Percentiles rank a stretch among this genome's conserved stretches.
These are phyloP conservation scores for Macrotus californicus DNA, from an alignment of 2,113 vertebrate species.

Conservation along the genomic window DNA sequence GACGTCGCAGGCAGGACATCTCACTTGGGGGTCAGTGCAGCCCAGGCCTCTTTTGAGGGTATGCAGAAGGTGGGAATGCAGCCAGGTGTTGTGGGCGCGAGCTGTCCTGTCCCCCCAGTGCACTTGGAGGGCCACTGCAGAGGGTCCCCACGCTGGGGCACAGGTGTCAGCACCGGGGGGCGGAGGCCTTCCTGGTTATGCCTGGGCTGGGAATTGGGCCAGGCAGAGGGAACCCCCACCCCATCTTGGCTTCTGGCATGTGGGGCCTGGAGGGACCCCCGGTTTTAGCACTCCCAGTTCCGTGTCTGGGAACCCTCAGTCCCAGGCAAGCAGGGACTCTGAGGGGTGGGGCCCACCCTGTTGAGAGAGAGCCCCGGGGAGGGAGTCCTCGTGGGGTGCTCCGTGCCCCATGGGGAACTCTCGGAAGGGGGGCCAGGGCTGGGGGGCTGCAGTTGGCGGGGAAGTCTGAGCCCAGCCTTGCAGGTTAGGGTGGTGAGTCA, in stretches of 20 bases:
- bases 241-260: not conserved
- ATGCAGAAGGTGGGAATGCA: not conserved
- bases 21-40: not conserved
- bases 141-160: not conserved
- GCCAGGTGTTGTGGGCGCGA: not conserved
- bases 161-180: not conserved
- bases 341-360: not conserved
- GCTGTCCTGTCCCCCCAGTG: accelerated
- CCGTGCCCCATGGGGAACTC: not conserved
- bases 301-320: not conserved
- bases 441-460: not conserved
- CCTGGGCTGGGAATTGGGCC: not conserved
- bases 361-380: too few species aligned
- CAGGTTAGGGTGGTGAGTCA: not conserved
- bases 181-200: not conserved
- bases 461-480: not conserved
- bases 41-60: not conserved
- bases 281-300: not conserved
- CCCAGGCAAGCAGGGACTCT: not conserved
- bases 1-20: not conserved
- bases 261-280: not conserved
- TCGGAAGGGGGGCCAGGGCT: not conserved
- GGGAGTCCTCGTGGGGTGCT: not conserved
- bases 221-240: not conserved
- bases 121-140: not conserved